These are phyloP conservation scores for Pheosia tremula DNA, from an alignment of 2,888 invertebrate genomes.

Conservation along the genomic window DNA sequence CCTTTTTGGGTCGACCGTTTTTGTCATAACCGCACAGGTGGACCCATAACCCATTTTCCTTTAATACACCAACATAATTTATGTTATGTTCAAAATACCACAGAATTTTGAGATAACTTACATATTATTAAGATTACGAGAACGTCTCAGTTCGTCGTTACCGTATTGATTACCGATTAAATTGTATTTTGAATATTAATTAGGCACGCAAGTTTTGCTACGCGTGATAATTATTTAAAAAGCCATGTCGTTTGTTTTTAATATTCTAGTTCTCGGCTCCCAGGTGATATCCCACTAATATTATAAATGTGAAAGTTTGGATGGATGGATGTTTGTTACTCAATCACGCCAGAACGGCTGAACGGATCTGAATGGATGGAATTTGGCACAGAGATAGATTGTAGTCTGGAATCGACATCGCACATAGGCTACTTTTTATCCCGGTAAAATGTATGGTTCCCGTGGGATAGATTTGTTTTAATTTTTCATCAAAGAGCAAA, in stretches of 20 bases:
- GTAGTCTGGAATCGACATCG: too few species aligned
- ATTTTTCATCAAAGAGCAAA: too few species aligned
- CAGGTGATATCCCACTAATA: too few species aligned
- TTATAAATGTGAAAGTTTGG: too few species aligned
- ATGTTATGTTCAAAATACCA: background rate
- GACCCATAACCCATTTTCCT: background rate
- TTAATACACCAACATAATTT: background rate
- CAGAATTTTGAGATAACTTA: background rate
- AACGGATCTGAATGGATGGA: too few species aligned
- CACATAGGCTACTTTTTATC: too few species aligned
- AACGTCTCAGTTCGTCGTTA: conserved; percentile 11
- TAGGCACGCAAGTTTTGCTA: conserved; percentile 29
- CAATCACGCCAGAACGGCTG: too few species aligned
- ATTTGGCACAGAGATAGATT: too few species aligned
- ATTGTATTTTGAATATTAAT: conserved; percentile 45
- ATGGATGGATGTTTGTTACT: too few species aligned
- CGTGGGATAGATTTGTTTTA: too few species aligned
- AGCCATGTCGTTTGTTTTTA: background rate
- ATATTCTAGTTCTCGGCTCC: background rate
- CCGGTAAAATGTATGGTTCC: too few species aligned
- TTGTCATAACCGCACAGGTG: background rate
- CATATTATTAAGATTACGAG: background rate
- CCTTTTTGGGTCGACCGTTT: background rate
- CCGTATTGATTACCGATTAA: conserved; percentile 39
- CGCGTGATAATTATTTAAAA: conserved; percentile 40